Evolutionary conservation across 2,888 invertebrate genomes (phyloP).

Genomic region (Meliscaeva auricollis): DNA sequence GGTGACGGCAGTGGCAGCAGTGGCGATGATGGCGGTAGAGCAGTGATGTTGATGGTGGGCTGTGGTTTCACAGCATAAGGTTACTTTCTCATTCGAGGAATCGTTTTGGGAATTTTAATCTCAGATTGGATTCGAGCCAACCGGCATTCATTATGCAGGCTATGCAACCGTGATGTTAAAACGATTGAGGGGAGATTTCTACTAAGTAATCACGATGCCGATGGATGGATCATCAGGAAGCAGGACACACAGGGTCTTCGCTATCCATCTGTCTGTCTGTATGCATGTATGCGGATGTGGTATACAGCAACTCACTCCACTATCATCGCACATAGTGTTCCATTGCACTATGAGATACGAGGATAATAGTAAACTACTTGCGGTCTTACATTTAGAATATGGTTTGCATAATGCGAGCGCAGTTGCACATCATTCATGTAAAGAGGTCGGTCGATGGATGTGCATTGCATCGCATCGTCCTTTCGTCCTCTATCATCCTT

Average conservation of each 20-base stretch:
- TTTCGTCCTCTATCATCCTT: neutral
- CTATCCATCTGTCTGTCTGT: neutral
- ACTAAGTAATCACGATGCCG: constrained; percentile 74
- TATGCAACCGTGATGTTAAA: constrained; percentile 67
- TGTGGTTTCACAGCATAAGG: constrained; percentile 58
- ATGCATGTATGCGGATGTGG: constrained; percentile 30
- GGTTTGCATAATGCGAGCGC: constrained; percentile 68
- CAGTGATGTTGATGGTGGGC: neutral
- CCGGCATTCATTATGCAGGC: constrained; percentile 72
- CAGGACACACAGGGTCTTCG: constrained; percentile 45
- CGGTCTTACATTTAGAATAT: constrained; percentile 62
- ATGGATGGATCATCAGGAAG: constrained; percentile 62
- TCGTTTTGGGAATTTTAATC: constrained; percentile 74
- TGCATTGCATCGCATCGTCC: constrained; percentile 5
- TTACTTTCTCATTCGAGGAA: constrained; percentile 57
- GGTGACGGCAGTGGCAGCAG: neutral
- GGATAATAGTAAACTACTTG: constrained; percentile 54
- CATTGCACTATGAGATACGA: constrained; percentile 1
- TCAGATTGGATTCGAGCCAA: constrained; percentile 72
- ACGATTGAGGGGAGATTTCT: constrained; percentile 68
- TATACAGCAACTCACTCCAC: neutral
- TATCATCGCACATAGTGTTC: neutral
- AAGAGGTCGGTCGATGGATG: constrained; percentile 44
- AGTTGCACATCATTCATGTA: constrained; percentile 61
- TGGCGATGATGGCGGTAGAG: neutral